phyloP scores from a whole-genome alignment of 2,797 vertebrate species.

The Eulemur coronatus region DNA sequence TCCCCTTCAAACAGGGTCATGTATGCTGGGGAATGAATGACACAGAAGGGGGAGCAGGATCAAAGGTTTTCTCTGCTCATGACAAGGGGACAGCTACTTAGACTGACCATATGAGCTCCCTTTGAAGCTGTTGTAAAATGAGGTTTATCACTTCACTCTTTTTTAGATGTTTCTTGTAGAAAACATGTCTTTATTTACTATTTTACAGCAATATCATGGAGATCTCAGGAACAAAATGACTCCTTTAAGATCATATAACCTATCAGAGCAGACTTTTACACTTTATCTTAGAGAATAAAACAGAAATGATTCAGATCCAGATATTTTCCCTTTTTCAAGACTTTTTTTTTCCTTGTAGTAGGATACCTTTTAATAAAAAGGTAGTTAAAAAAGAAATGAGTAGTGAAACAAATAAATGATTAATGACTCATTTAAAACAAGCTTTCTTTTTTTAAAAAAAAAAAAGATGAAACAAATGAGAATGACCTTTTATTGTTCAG shows the following conservation, averaged over 20 bases:
- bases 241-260: neutral
- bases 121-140: neutral
- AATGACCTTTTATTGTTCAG: constrained; percentile 37
- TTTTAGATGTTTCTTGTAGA: neutral
- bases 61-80: neutral
- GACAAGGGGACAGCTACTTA: neutral
- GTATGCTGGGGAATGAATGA: neutral
- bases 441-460: neutral
- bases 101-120: neutral
- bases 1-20: neutral
- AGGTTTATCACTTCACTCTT: neutral
- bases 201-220: neutral
- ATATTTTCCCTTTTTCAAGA: neutral
- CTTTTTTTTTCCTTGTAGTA: neutral
- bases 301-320: neutral
- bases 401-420: constrained; percentile 51
- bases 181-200: neutral
- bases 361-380: constrained; percentile 45
- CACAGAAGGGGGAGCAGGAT: neutral
- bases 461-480: neutral
- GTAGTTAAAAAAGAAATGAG: constrained; percentile 60
- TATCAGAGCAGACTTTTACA: neutral
- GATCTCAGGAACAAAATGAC: neutral
- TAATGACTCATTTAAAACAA: constrained; percentile 55
- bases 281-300: neutral